Evolutionary conservation across 2,888 invertebrate species (phyloP).

Genomic region (Campoplex capitator): DNA sequence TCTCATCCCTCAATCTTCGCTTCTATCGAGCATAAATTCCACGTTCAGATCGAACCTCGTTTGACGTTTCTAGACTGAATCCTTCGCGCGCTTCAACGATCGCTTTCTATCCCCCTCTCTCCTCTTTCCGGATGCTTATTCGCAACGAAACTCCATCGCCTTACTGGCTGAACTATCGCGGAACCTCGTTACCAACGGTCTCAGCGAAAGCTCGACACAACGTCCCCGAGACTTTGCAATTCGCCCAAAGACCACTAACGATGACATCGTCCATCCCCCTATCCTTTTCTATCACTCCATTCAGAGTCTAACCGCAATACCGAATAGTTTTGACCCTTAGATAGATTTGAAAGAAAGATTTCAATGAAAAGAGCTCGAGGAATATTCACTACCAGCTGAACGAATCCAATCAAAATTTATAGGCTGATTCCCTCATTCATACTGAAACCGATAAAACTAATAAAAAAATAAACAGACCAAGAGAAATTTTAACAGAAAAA

Average conservation of each 20-base stretch:
- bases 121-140: conserved; percentile 47
- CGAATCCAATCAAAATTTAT: background rate
- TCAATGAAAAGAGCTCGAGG: conserved; percentile 18
- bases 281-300: background rate
- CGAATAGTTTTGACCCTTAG: background rate
- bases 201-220: conserved; percentile 37
- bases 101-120: conserved; percentile 24
- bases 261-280: conserved; percentile 12
- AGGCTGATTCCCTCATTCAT: background rate
- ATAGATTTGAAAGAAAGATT: conserved; percentile 7
- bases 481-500: background rate
- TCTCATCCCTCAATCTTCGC: conserved; percentile 19
- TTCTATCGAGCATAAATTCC: conserved; percentile 18
- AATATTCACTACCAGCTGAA: background rate
- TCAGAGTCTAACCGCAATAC: background rate
- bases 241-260: conserved; percentile 20
- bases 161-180: conserved; percentile 47
- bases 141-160: conserved; percentile 51
- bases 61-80: conserved; percentile 54
- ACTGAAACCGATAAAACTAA: background rate
- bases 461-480: background rate
- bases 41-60: conserved; percentile 36
- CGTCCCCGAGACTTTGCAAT: background rate
- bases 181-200: conserved; percentile 59
- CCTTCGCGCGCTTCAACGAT: conserved; percentile 47